Conservation (phyloP, 35 echinoderm and acorn worm species). For the Diadema setosum region DNA sequence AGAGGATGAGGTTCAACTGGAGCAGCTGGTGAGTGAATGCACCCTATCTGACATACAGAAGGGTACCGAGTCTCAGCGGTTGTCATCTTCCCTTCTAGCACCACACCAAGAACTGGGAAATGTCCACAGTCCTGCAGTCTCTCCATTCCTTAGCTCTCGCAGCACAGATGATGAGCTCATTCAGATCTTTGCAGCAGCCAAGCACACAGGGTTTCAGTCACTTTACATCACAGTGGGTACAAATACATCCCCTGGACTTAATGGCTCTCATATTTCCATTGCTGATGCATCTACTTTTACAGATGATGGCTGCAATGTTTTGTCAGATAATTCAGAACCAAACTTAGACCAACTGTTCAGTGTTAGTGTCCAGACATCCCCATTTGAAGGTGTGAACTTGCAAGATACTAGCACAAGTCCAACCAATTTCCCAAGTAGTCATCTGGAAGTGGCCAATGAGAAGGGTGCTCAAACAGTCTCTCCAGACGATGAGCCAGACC, state of each 20-base stretch:
- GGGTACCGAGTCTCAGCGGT: no score
- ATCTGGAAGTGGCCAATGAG: no score
- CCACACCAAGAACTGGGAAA: background rate
- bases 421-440: no score
- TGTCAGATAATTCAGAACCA: background rate
- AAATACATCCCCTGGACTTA: conserved; percentile 5
- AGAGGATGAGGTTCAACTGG: no score
- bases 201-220: background rate
- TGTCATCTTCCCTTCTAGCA: background rate
- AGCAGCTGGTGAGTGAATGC: no score
- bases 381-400: background rate
- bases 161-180: conserved; percentile 46
- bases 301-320: background rate
- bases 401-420: no score
- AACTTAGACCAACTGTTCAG: background rate
- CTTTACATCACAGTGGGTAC: background rate
- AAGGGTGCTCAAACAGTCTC: no score
- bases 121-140: background rate
- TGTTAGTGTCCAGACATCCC: background rate
- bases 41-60: no score
- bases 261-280: background rate
- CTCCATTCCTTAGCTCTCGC: background rate
- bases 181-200: conserved; percentile 33
- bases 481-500: no score
- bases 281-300: background rate